Percentiles rank a stretch among this genome's conserved stretches.
phyloP scores from a whole-genome alignment of 2,797 vertebrate genomes.

The Paramormyrops hopkinsi region DNA sequence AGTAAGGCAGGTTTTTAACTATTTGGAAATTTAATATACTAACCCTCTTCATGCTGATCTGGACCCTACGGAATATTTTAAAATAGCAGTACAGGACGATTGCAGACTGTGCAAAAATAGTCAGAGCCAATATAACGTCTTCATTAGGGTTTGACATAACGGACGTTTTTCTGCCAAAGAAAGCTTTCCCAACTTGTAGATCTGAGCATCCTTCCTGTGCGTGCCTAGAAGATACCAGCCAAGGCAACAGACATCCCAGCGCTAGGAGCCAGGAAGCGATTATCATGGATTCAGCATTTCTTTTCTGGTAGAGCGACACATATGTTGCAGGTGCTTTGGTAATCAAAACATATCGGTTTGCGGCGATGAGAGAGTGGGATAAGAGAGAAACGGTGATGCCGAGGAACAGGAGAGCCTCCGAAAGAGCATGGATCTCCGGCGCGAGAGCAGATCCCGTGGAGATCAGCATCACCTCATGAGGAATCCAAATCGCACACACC shows the following conservation, averaged over 20 bases:
- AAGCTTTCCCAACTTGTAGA: constrained; percentile 19
- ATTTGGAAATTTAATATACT: constrained; percentile 78
- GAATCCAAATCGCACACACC: constrained; percentile 81
- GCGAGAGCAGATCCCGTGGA: constrained; percentile 45
- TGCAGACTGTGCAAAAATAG: constrained; percentile 66
- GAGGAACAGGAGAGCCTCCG: constrained; percentile 63
- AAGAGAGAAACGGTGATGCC: constrained; percentile 74
- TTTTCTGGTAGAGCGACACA: constrained; percentile 71
- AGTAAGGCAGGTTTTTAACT: constrained; percentile 71
- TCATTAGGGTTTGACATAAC: constrained; percentile 49
- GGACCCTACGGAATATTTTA: constrained; percentile 73
- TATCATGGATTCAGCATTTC: constrained; percentile 71
- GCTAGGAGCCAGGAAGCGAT: constrained; percentile 69
- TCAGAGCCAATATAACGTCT: constrained; percentile 54
- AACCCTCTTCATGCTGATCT: constrained; percentile 74
- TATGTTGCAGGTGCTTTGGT: constrained; percentile 74
- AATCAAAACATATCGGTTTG: constrained; percentile 78
- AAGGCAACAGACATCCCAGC: constrained; percentile 62
- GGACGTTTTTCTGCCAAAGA: constrained; percentile 21
- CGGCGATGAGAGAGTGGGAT: constrained; percentile 75
- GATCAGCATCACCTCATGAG: constrained; percentile 70
- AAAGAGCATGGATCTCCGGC: constrained; percentile 47
- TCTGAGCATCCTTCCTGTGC: constrained; percentile 25
- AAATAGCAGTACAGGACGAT: constrained; percentile 74
- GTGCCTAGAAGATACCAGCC: constrained; percentile 52